Evolutionary conservation across 2,113 vertebrate genomes (phyloP).

Genomic region (Nansenia antarctica): DNA sequence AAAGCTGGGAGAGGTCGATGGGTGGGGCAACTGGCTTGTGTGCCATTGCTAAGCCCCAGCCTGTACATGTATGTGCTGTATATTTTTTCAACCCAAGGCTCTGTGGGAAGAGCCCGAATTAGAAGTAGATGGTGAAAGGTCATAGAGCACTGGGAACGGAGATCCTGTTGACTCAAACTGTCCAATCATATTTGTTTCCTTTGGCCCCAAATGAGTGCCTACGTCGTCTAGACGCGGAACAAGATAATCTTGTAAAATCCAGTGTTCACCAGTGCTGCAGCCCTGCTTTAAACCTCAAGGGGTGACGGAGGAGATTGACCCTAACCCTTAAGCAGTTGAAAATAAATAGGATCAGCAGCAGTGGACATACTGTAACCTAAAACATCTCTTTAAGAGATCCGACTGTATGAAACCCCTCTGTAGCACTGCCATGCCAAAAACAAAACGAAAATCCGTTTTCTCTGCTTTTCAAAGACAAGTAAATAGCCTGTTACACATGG

Average conservation of each 20-base stretch:
- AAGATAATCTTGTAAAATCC: constrained; percentile 22
- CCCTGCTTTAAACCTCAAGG: background rate
- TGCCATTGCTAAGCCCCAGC: constrained; percentile 19
- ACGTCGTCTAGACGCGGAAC: constrained; percentile 43
- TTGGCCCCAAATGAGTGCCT: constrained; percentile 36
- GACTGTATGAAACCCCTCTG: background rate
- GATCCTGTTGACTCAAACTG: constrained; percentile 62
- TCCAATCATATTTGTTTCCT: constrained; percentile 57
- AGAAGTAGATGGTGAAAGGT: constrained; percentile 67
- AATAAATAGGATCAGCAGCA: background rate
- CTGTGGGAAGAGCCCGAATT: constrained; percentile 71
- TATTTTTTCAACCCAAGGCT: constrained; percentile 55
- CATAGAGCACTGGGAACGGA: constrained; percentile 63
- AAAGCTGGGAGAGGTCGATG: constrained; percentile 26
- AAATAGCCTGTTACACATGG: constrained; percentile 23
- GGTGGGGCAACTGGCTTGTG: constrained; percentile 18
- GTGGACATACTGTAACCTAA: constrained; percentile 1
- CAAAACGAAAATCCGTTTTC: background rate
- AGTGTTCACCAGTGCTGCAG: constrained; percentile 11
- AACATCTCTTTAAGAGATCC: background rate
- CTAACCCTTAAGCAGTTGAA: constrained; percentile 1
- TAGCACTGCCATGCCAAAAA: background rate
- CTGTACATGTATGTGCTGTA: constrained; percentile 36
- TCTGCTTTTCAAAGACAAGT: constrained; percentile 45
- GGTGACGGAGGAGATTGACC: background rate